phyloP scores from a whole-genome alignment of 1,140 invertebrate genomes.

The Acromyrmex heyeri region DNA sequence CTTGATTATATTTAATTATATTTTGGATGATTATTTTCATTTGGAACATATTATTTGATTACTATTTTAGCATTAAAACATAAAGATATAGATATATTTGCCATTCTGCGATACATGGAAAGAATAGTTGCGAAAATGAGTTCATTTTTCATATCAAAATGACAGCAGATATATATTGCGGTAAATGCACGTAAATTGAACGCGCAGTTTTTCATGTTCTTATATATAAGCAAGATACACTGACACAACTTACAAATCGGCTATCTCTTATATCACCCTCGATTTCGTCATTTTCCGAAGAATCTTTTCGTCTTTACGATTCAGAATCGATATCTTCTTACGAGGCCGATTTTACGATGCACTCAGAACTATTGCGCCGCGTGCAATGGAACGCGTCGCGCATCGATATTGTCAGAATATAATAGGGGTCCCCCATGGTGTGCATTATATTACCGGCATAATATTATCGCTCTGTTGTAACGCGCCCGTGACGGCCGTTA shows the following conservation, averaged over 20 bases:
- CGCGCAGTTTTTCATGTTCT: neutral
- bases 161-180: neutral
- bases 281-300: constrained; percentile 25
- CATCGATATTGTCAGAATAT: constrained; percentile 60
- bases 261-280: neutral
- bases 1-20: constrained; percentile 7
- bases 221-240: neutral
- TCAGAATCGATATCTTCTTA: constrained; percentile 69
- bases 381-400: constrained; percentile 47
- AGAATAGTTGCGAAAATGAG: neutral
- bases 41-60: neutral
- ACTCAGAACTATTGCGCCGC: constrained; percentile 60
- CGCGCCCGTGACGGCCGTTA: constrained; percentile 64
- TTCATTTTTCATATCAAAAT: constrained; percentile 19
- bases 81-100: neutral
- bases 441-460: constrained; percentile 56
- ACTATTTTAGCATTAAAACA: neutral
- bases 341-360: constrained; percentile 67
- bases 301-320: constrained; percentile 19
- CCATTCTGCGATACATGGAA: neutral
- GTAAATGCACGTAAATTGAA: constrained; percentile 13
- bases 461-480: constrained; percentile 61
- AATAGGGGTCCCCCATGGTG: constrained; percentile 41
- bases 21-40: neutral
- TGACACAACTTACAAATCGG: neutral